Percentiles rank a stretch among this genome's conserved stretches.
These are phyloP conservation scores for Hymenochirus boettgeri DNA, from an alignment of 2,113 vertebrate genomes.

Conservation along the genomic window DNA sequence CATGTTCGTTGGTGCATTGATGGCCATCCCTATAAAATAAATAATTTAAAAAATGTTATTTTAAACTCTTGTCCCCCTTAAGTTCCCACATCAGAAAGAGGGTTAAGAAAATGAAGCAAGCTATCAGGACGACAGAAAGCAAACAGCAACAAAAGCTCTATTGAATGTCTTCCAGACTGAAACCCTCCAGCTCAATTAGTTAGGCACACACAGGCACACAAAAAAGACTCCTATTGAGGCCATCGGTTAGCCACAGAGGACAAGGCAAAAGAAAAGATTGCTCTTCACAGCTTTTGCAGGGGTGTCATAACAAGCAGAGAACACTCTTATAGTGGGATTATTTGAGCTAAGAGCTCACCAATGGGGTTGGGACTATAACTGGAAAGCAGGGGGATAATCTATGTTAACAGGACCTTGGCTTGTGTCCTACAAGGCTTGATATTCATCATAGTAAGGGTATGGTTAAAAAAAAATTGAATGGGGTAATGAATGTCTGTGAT, in stretches of 20 bases:
- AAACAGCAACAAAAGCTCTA: conserved; percentile 64
- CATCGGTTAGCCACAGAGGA: conserved; percentile 54
- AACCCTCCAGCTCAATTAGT: conserved; percentile 75
- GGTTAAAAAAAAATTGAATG: too few species aligned
- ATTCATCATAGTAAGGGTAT: conserved; percentile 6
- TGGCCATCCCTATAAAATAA: too few species aligned
- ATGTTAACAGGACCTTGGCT: conserved; percentile 11
- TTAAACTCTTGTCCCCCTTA: neutral
- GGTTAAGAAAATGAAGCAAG: conserved; percentile 44
- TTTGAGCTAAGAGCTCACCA: conserved; percentile 56
- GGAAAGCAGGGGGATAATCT: neutral
- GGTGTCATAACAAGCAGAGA: conserved; percentile 73
- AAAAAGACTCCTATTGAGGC: conserved; percentile 54
- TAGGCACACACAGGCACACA: conserved; percentile 59
- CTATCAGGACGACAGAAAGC: conserved; percentile 45
- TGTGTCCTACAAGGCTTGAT: conserved; percentile 7
- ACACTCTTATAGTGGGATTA: conserved; percentile 62
- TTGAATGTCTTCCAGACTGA: conserved; percentile 67
- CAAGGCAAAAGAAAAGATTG: conserved; percentile 56
- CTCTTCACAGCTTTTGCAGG: conserved; percentile 62
- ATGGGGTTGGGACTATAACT: conserved; percentile 45
- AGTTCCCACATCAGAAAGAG: conserved; percentile 1
- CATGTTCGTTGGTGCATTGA: too few species aligned
- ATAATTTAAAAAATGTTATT: neutral
- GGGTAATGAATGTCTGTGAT: too few species aligned